These are phyloP conservation scores for Anthopleura xanthogrammica DNA, from an alignment of 92 coral and sea anemone genomes.

Conservation along the genomic window DNA sequence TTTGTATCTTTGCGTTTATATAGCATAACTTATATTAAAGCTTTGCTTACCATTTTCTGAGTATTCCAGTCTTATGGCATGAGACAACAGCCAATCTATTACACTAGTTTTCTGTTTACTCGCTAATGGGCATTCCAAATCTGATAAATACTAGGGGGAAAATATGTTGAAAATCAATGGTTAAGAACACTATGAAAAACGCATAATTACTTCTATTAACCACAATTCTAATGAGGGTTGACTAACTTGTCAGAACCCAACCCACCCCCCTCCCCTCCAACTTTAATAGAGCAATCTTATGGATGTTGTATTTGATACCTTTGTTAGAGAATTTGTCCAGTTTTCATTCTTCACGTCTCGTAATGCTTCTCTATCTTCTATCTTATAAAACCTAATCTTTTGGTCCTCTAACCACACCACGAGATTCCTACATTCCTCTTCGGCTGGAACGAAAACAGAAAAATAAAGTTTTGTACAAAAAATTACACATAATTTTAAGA, in stretches of 20 bases:
- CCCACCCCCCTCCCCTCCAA: background rate
- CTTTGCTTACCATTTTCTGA: constrained; percentile 79
- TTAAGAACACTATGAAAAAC: too few relatives aligned
- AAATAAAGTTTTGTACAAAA: background rate
- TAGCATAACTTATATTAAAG: background rate
- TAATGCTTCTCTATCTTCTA: constrained; percentile 76
- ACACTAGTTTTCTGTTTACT: constrained; percentile 64
- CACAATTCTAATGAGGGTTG: too few relatives aligned
- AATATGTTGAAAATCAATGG: too few relatives aligned
- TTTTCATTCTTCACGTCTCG: constrained; percentile 61
- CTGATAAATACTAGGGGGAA: constrained; percentile 66
- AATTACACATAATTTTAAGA: background rate
- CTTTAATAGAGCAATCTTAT: background rate
- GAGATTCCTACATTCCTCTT: constrained; percentile 73
- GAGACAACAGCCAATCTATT: constrained; percentile 89
- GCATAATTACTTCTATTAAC: too few relatives aligned
- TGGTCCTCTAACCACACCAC: constrained; percentile 97
- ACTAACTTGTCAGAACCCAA: background rate
- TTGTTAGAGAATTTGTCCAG: constrained; percentile 68
- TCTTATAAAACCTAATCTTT: constrained; percentile 79
- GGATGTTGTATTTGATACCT: constrained; percentile 34
- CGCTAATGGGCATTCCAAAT: constrained; percentile 82
- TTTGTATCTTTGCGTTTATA: background rate
- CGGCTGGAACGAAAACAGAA: constrained; percentile 47
- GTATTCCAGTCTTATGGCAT: constrained; percentile 89